A percentile compares a stretch with the other conserved stretches of the same genome.
Evolutionary conservation across 2,888 invertebrate species (phyloP).

Genomic region (Laspeyria flexula): DNA sequence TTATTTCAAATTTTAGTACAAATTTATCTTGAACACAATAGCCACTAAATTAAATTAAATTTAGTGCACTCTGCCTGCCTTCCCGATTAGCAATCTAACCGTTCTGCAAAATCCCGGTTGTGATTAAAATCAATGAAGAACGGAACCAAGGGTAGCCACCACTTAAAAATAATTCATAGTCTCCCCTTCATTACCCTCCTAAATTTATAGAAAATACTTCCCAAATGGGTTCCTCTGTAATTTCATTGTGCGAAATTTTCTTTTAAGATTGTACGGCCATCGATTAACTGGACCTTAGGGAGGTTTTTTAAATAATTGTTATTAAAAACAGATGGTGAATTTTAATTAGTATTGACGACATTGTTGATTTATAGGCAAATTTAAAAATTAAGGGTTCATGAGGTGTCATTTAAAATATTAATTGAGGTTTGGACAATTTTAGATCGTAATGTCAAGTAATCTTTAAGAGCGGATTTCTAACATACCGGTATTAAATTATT

Average conservation of each 20-base stretch:
- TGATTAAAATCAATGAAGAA: conserved; percentile 67
- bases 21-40: background rate
- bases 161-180: conserved; percentile 72
- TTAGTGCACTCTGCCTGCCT: conserved; percentile 11
- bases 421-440: too few relatives aligned
- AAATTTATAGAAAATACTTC: conserved; percentile 64
- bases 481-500: too few relatives aligned
- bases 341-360: background rate
- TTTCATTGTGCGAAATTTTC: conserved; percentile 47
- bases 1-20: background rate
- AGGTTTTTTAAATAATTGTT: conserved; percentile 26
- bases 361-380: too few relatives aligned
- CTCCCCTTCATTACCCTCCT: conserved; percentile 63
- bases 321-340: background rate
- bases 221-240: conserved; percentile 54
- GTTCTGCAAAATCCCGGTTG: conserved; percentile 24
- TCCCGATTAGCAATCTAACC: conserved; percentile 7
- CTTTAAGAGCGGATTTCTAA: too few relatives aligned
- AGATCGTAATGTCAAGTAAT: too few relatives aligned
- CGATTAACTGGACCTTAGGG: conserved; percentile 23
- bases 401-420: too few relatives aligned
- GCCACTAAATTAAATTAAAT: conserved; percentile 16
- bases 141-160: conserved; percentile 48
- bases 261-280: conserved; percentile 25
- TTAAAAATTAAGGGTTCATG: too few relatives aligned